phyloP scores from a whole-genome alignment of 2,888 invertebrate species.

The Oligia fasciuncula region DNA sequence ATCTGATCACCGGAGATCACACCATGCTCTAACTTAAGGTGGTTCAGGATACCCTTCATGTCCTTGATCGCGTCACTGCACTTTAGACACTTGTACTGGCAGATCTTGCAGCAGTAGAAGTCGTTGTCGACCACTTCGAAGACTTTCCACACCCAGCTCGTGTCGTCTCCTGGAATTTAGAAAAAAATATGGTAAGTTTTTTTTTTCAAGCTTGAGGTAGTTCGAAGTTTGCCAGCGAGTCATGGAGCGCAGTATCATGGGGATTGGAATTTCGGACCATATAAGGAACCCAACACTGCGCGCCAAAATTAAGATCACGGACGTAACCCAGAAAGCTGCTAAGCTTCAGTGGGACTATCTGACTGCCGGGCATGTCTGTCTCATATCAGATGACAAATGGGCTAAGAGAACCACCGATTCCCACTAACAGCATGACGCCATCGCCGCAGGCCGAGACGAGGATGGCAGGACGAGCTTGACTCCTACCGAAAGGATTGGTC shows the following conservation, averaged over 20 bases:
- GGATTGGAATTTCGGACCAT: background rate
- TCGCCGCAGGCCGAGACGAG: too few species aligned
- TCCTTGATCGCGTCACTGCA: constrained; percentile 73
- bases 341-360: background rate
- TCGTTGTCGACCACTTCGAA: constrained; percentile 77
- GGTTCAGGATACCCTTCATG: constrained; percentile 76
- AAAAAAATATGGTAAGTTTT: background rate
- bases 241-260: background rate
- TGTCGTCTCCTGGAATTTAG: constrained; percentile 76
- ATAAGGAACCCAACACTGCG: background rate
- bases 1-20: constrained; percentile 86
- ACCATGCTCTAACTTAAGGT: constrained; percentile 82
- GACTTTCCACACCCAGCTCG: constrained; percentile 86
- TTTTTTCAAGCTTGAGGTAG: background rate
- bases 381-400: background rate
- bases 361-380: background rate
- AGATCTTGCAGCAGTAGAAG: constrained; percentile 85
- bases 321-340: background rate
- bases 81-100: constrained; percentile 79
- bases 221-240: background rate
- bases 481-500: too few species aligned
- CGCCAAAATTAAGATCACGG: background rate
- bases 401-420: background rate
- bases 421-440: too few species aligned
- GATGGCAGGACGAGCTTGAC: too few species aligned